phyloP scores from a whole-genome alignment of 2,113 vertebrate species.

The Percopsis transmontana region DNA sequence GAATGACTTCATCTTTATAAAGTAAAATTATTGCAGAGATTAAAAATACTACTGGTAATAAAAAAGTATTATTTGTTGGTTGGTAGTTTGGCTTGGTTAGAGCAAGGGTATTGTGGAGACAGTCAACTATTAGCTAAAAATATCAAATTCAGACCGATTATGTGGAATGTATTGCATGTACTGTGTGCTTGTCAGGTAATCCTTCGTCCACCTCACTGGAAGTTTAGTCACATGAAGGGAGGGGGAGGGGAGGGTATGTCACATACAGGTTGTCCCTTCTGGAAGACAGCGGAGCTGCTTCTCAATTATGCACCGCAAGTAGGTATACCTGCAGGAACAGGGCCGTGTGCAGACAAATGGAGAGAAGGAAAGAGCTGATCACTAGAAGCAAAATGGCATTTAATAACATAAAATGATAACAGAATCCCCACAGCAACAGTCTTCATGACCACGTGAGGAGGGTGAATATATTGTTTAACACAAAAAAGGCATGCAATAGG shows the following conservation, averaged over 20 bases:
- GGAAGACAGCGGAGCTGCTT: conserved; percentile 87
- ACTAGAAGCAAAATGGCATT: no score
- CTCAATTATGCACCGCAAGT: conserved; percentile 85
- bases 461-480: no score
- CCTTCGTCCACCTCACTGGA: conserved; percentile 2
- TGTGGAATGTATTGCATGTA: background rate
- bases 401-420: no score
- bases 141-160: background rate
- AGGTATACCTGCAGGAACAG: conserved; percentile 75
- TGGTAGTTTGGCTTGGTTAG: background rate
- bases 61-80: background rate
- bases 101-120: background rate
- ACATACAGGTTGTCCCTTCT: conserved; percentile 77
- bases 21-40: conserved; percentile 9
- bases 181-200: background rate
- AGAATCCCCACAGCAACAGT: no score
- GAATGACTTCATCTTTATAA: background rate
- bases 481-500: no score
- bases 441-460: no score
- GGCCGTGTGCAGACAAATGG: no score
- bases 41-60: background rate
- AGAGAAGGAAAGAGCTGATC: no score
- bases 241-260: conserved; percentile 30
- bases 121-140: background rate
- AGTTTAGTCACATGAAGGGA: background rate